These are phyloP conservation scores for Metellina segmentata DNA, from an alignment of 2,888 invertebrate genomes.

Conservation along the genomic window DNA sequence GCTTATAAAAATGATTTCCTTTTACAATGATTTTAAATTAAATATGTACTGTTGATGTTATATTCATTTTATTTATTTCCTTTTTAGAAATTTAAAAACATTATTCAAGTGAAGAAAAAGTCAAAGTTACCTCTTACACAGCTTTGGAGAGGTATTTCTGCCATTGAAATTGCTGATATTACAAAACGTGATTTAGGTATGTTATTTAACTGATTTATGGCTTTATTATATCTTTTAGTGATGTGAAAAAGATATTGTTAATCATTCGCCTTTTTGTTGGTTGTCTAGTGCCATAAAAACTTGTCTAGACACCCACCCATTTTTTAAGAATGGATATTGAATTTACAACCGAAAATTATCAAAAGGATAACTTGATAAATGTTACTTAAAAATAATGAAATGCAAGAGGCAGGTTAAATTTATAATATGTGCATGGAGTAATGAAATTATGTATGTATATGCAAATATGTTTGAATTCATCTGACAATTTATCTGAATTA, in stretches of 20 bases:
- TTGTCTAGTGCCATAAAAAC: background rate
- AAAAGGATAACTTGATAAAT: background rate
- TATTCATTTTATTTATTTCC: background rate
- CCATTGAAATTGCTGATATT: constrained; percentile 86
- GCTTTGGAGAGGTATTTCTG: constrained; percentile 91
- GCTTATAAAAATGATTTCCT: background rate
- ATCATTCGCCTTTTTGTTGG: background rate
- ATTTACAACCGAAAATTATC: background rate
- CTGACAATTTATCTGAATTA: too few species aligned
- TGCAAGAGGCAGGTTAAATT: too few species aligned
- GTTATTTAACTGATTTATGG: background rate
- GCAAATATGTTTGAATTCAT: too few species aligned
- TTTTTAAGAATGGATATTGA: too few species aligned
- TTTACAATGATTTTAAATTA: too few species aligned
- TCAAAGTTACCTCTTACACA: constrained; percentile 51
- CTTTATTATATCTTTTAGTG: background rate
- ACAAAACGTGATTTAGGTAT: constrained; percentile 79
- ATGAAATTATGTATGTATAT: too few species aligned
- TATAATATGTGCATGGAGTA: too few species aligned
- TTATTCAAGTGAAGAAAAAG: constrained; percentile 80
- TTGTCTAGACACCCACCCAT: too few species aligned
- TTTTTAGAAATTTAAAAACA: constrained; percentile 68
- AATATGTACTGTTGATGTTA: too few species aligned
- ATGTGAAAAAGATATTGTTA: background rate
- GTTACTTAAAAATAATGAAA: background rate